A percentile compares a stretch with the other conserved stretches of the same genome.
These are phyloP conservation scores for Astyanax mexicanus DNA, from an alignment of 2,797 vertebrate genomes.

Conservation along the genomic window DNA sequence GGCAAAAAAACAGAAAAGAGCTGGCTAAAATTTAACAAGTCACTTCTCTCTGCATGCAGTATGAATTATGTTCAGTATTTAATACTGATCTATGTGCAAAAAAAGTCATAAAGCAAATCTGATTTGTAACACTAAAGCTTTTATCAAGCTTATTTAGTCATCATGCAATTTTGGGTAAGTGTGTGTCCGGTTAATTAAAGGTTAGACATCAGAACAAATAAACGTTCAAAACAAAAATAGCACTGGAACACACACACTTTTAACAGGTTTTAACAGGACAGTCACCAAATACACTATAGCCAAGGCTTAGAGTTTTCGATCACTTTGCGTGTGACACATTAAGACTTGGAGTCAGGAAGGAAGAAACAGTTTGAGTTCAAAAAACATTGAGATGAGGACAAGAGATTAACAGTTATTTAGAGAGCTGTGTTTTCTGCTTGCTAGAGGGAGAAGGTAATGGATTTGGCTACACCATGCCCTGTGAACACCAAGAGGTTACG, in stretches of 20 bases:
- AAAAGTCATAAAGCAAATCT: not conserved
- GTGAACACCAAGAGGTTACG: conserved; percentile 58
- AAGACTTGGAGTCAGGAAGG: conserved; percentile 18
- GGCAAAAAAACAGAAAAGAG: not conserved
- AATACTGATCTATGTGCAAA: not conserved
- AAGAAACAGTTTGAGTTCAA: conserved; percentile 37
- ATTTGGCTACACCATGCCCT: conserved; percentile 49
- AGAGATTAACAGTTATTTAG: conserved; percentile 43
- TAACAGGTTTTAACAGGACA: conserved; percentile 16
- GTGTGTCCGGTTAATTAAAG: not conserved
- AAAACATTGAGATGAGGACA: conserved; percentile 52
- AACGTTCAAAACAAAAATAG: not conserved
- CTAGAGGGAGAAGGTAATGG: conserved; percentile 58
- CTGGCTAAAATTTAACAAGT: no score
- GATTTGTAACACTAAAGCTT: not conserved
- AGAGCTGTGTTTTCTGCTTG: conserved; percentile 16
- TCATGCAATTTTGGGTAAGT: not conserved
- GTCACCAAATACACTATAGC: conserved; percentile 62
- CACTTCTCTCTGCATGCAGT: conserved; percentile 2
- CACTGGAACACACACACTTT: conserved; percentile 23
- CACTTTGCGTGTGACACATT: conserved; percentile 40
- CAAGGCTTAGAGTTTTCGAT: conserved; percentile 70
- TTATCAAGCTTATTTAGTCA: no score
- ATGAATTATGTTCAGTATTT: not conserved
- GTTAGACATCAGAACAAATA: conserved; percentile 4